A percentile compares a stretch with the other conserved stretches of the same genome.
These are phyloP conservation scores for Nycticryphes semicollaris DNA, from an alignment of 2,113 vertebrate species.

Conservation along the genomic window DNA sequence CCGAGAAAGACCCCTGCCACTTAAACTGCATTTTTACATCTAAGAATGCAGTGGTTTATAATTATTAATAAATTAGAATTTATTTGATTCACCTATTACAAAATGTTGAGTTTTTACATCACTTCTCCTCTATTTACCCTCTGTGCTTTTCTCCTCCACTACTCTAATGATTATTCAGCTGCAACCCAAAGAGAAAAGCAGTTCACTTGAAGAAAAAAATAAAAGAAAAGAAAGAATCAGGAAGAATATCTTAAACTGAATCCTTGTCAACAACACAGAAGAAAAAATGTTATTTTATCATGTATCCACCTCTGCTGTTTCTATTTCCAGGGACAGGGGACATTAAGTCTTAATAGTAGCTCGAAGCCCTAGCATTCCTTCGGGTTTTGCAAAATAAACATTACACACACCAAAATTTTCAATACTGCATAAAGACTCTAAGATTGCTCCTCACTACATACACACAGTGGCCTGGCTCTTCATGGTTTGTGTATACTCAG, in stretches of 20 bases:
- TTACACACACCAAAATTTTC: background rate
- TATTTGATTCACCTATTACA: background rate
- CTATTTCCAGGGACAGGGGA: background rate
- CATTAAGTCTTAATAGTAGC: background rate
- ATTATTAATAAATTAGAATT: too few species aligned
- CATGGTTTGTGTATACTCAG: background rate
- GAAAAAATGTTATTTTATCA: background rate
- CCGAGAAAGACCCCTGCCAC: background rate
- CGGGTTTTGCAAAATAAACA: background rate
- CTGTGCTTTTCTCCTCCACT: background rate
- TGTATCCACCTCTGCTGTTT: background rate
- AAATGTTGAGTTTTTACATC: background rate
- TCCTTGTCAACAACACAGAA: background rate
- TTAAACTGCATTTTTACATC: accelerated
- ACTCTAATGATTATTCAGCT: background rate
- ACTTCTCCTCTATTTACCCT: background rate
- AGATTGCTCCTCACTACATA: background rate
- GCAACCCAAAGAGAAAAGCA: background rate
- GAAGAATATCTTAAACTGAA: background rate
- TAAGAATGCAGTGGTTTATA: background rate
- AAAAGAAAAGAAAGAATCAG: background rate
- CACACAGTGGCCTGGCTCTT: background rate
- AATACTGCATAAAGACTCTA: background rate
- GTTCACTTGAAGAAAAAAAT: background rate
- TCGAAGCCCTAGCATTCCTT: background rate